A percentile compares a stretch with the other conserved stretches of the same genome.
phyloP scores from a whole-genome alignment of 1,140 invertebrate genomes.

The Brachionus paranguensis region DNA sequence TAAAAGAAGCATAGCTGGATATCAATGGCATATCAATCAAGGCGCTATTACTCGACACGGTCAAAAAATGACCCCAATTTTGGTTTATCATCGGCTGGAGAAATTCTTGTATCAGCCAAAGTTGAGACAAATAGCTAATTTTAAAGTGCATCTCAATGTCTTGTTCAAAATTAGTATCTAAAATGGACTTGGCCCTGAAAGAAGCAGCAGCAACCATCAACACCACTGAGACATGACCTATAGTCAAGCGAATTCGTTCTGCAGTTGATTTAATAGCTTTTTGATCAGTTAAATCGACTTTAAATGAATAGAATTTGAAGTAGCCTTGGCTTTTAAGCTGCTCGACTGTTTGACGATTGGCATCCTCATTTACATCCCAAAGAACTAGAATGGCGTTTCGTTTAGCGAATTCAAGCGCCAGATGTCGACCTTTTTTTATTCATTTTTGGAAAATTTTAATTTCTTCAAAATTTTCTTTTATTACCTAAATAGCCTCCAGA shows the following conservation, averaged over 20 bases:
- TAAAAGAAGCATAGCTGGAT: constrained; percentile 17
- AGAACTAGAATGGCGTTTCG: neutral
- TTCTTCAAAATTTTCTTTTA: neutral
- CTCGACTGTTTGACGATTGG: neutral
- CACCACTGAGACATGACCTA: neutral
- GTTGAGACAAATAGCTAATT: constrained; percentile 1
- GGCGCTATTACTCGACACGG: constrained; percentile 12
- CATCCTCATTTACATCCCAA: constrained; percentile 29
- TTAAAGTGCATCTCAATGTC: constrained; percentile 25
- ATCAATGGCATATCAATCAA: neutral
- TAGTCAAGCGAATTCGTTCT: neutral
- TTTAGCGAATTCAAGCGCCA: constrained; percentile 23
- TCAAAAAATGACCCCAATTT: constrained; percentile 33
- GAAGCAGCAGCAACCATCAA: constrained; percentile 7
- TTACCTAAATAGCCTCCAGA: constrained; percentile 38
- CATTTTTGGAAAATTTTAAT: neutral
- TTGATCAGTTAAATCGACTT: constrained; percentile 10
- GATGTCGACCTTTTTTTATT: neutral
- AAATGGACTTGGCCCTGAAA: neutral
- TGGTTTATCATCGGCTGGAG: neutral
- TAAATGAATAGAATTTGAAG: neutral
- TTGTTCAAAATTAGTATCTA: neutral
- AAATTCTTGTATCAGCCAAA: constrained; percentile 13
- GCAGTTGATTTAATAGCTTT: neutral
- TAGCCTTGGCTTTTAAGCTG: neutral